Evolutionary conservation across 2,888 invertebrate species (phyloP).

Genomic region (Phyllotreta cruciferae): DNA sequence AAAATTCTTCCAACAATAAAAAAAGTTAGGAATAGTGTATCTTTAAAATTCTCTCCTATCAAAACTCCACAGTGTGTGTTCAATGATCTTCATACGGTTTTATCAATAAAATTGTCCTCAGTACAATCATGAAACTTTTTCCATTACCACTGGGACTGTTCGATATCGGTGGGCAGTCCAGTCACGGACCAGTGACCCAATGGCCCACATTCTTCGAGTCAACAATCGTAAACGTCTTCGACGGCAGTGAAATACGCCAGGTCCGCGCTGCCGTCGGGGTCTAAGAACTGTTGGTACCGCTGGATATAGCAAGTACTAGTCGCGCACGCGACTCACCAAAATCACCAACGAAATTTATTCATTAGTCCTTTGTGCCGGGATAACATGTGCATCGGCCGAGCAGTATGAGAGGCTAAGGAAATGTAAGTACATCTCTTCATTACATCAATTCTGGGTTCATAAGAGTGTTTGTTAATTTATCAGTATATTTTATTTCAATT

Average conservation of each 20-base stretch:
- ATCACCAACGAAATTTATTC: constrained; percentile 4
- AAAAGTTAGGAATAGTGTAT: too few species aligned
- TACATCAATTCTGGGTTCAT: background rate
- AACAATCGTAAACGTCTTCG: constrained; percentile 43
- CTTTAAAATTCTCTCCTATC: too few species aligned
- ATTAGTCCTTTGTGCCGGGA: constrained; percentile 12
- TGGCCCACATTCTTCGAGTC: constrained; percentile 55
- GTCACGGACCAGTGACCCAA: constrained; percentile 59
- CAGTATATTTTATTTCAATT: too few species aligned
- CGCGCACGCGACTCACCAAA: constrained; percentile 27
- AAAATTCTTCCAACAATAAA: too few species aligned
- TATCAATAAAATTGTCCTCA: too few species aligned
- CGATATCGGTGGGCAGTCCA: constrained; percentile 50
- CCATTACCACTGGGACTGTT: background rate
- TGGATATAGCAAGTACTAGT: constrained; percentile 6
- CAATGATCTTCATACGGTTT: too few species aligned
- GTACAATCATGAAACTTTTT: too few species aligned
- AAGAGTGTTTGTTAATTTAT: background rate
- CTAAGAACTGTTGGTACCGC: constrained; percentile 27
- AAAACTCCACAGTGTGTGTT: too few species aligned
- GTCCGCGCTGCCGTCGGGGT: constrained; percentile 32
- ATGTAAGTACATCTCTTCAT: constrained; percentile 1
- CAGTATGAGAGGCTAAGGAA: background rate
- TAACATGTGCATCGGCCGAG: background rate
- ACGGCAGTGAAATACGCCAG: constrained; percentile 30